Evolutionary conservation across 2,113 vertebrate genomes (phyloP).

Genomic region (Gallinago undulata): DNA sequence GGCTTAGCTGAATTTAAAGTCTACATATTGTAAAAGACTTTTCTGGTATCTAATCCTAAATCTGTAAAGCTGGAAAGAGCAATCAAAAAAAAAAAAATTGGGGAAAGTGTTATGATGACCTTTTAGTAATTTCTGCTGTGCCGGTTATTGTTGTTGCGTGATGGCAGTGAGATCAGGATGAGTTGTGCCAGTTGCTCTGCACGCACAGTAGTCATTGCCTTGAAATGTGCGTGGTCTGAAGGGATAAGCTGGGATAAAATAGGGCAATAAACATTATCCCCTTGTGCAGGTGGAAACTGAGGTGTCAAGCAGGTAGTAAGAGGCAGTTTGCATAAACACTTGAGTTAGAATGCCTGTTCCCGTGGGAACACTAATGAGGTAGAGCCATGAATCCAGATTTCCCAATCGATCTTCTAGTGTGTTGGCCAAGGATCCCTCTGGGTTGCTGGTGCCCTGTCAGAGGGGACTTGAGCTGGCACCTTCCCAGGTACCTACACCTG

Average conservation of each 20-base stretch:
- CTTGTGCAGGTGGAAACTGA: neutral
- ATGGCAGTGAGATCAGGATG: neutral
- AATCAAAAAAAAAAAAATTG: neutral
- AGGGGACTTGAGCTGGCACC: neutral
- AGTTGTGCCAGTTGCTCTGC: neutral
- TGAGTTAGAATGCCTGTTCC: neutral
- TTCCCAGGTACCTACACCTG: neutral
- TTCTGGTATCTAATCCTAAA: neutral
- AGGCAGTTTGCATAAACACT: neutral
- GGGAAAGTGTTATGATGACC: rapidly evolving
- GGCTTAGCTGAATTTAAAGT: neutral
- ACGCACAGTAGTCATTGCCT: rapidly evolving
- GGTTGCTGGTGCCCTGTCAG: neutral
- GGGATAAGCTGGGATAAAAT: neutral
- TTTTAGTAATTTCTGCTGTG: neutral
- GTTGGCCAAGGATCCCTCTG: neutral
- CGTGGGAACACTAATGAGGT: neutral
- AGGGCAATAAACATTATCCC: neutral
- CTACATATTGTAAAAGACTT: neutral
- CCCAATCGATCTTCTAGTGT: neutral
- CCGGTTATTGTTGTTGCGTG: neutral
- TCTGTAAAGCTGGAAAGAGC: neutral
- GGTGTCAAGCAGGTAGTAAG: neutral
- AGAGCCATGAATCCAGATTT: neutral
- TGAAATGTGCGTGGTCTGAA: rapidly evolving